Evolutionary conservation across 2,888 invertebrate species (phyloP).

Genomic region (Chymomyza amoena): DNA sequence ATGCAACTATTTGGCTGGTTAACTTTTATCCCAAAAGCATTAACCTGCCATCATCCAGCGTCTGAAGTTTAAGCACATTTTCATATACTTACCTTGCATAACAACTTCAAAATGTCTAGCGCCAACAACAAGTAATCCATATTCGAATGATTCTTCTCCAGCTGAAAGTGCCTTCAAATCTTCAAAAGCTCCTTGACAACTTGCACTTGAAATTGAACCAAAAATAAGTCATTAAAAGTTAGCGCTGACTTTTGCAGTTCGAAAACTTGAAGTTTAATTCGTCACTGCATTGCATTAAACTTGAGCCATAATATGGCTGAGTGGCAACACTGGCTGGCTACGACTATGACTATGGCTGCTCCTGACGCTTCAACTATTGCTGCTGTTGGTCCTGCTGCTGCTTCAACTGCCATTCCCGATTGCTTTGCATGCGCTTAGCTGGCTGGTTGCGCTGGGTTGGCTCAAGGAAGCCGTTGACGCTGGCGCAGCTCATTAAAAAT

Average conservation of each 20-base stretch:
- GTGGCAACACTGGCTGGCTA: neutral
- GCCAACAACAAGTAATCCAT: neutral
- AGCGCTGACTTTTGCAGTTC: conserved; percentile 49
- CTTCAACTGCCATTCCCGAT: neutral
- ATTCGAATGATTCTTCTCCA: neutral
- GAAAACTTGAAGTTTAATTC: conserved; percentile 40
- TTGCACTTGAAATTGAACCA: conserved; percentile 40
- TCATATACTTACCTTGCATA: neutral
- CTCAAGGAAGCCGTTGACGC: conserved; percentile 23
- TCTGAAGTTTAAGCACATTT: neutral
- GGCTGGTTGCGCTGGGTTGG: conserved; percentile 18
- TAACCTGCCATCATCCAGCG: too few species aligned
- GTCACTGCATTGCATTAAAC: neutral
- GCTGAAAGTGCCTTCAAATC: neutral
- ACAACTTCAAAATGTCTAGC: neutral
- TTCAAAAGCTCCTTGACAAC: neutral
- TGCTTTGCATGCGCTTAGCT: conserved; percentile 36
- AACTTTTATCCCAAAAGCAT: too few species aligned
- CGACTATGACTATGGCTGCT: neutral
- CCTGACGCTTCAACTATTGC: neutral
- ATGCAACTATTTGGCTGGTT: too few species aligned
- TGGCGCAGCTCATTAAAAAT: conserved; percentile 68
- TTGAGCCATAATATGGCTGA: neutral
- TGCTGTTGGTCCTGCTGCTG: too few species aligned
- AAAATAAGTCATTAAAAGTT: conserved; percentile 69